Evolutionary conservation across 2,888 invertebrate genomes (phyloP), one percentile per base, ranked within the genome.

Genomic region (Amitus sp.): DNA sequence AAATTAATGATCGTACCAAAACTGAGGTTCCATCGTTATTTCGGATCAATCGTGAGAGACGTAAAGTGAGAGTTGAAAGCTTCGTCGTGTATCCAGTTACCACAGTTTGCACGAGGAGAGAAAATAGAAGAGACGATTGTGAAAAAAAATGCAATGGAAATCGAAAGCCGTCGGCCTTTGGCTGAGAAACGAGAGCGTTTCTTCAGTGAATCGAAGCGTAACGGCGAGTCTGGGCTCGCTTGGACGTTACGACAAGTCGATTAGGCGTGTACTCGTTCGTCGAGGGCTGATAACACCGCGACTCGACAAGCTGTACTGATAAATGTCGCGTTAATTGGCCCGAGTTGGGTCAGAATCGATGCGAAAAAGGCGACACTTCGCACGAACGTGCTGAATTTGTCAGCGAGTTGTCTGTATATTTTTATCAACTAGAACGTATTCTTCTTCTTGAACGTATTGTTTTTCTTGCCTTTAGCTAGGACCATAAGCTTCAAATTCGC

Each of bases 191-290:
- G 20, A 28, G n/a, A 17, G 20, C 13, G 54, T 54, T 54, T 47
- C 47, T 47, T 47, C 40, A 12, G 47, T 54, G 47, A 54, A 54
- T 47, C 54, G 47, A 54, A 54, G 54, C 47, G 47, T 53, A 46
- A 53, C 52, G 23, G 37, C 52, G 47, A 19, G 54, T 53, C 47
- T 47, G 33, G 47, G 39, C n/a, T 39, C 54, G 40, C 47, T 42
- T 47, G 54, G 42, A 46, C 47, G 40, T 47, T 47, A 54, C 40
- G 47, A 54, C 47, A 47, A 54, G 54, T 47, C 47, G 54, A 54
- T 54, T 42, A 54, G 47, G 54, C 42, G 47, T 20, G 54, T 54
- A 47, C 46, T 33, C 40, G 47, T 37, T 48, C 54, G 33, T 34
- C 33, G 54, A 40, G 48, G 47, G 47, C 20, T 30, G 47, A 47